Percentiles rank a stretch among this genome's conserved stretches.
Evolutionary conservation across 2,888 invertebrate species (phyloP).

Genomic region (Ephialtes manifestator): DNA sequence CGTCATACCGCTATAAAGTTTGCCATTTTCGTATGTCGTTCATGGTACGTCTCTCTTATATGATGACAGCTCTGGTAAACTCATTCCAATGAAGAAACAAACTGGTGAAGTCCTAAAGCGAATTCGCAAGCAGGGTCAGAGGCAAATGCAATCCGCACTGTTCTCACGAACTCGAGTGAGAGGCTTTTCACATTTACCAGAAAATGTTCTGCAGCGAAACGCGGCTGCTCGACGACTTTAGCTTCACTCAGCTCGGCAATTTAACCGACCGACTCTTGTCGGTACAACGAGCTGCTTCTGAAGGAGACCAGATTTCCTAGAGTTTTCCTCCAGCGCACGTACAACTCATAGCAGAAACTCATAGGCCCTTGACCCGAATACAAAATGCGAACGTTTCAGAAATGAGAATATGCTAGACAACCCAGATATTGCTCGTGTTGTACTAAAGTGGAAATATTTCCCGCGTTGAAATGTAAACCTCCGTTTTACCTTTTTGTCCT

Average conservation of each 20-base stretch:
- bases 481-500: too few relatives aligned
- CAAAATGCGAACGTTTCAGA: slow-evolving; percentile 45
- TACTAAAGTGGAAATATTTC: background rate
- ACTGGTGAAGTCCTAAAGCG: background rate
- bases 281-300: slow-evolving; percentile 22
- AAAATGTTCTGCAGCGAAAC: slow-evolving; percentile 5
- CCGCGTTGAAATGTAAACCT: background rate
- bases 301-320: slow-evolving; percentile 53
- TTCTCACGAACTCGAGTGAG: slow-evolving; percentile 1
- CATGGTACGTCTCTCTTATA: background rate
- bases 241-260: slow-evolving; percentile 38
- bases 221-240: slow-evolving; percentile 19
- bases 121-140: background rate
- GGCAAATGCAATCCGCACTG: background rate
- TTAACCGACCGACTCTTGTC: slow-evolving; percentile 35
- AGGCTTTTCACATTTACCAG: slow-evolving; percentile 7
- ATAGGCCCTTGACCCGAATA: slow-evolving; percentile 65
- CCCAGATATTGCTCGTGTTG: slow-evolving; percentile 24
- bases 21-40: background rate
- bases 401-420: slow-evolving; percentile 14
- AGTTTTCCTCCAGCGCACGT: slow-evolving; percentile 42
- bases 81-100: slow-evolving; percentile 10
- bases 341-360: slow-evolving; percentile 34
- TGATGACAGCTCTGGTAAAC: background rate
- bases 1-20: too few relatives aligned